Percentiles rank a stretch among this genome's conserved stretches.
Conservation (phyloP, 2,113 vertebrate genomes). For the Paramormyrops kingsleyae region DNA sequence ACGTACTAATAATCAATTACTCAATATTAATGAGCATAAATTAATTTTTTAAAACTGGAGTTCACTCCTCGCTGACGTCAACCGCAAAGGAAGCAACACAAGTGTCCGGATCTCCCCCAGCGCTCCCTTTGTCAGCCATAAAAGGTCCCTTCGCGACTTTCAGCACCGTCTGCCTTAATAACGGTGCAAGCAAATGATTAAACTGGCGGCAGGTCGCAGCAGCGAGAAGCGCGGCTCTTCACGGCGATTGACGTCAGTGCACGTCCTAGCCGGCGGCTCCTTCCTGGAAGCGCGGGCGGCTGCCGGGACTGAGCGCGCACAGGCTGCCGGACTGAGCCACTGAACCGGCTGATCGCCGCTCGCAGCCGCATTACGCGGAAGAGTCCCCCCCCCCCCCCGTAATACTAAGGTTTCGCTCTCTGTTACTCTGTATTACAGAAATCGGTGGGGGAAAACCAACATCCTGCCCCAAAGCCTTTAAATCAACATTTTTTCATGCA, state of each 20-base stretch:
- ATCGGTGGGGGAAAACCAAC: background rate
- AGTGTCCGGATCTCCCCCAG: background rate
- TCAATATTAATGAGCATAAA: background rate
- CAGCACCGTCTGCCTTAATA: background rate
- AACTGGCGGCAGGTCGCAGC: constrained; percentile 39
- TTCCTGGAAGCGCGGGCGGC: constrained; percentile 79
- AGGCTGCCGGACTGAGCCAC: background rate
- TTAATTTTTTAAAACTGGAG: background rate
- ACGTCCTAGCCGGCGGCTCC: constrained; percentile 64
- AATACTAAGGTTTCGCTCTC: background rate
- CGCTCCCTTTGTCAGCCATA: background rate
- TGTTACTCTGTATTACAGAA: background rate
- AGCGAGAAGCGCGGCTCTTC: constrained; percentile 35
- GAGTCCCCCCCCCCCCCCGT: background rate
- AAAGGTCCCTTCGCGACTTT: background rate
- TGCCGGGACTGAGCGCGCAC: background rate
- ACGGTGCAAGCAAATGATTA: background rate
- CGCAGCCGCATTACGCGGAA: background rate
- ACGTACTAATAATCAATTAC: background rate
- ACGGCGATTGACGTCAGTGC: constrained; percentile 82
- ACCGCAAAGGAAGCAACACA: background rate
- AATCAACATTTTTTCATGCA: background rate
- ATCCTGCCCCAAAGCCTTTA: background rate
- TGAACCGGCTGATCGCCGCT: background rate
- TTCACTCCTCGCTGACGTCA: background rate